Percentiles rank a stretch among this genome's conserved stretches.
phyloP scores from a whole-genome alignment of 1,140 invertebrate genomes.

The Apocrypta bakeri region DNA sequence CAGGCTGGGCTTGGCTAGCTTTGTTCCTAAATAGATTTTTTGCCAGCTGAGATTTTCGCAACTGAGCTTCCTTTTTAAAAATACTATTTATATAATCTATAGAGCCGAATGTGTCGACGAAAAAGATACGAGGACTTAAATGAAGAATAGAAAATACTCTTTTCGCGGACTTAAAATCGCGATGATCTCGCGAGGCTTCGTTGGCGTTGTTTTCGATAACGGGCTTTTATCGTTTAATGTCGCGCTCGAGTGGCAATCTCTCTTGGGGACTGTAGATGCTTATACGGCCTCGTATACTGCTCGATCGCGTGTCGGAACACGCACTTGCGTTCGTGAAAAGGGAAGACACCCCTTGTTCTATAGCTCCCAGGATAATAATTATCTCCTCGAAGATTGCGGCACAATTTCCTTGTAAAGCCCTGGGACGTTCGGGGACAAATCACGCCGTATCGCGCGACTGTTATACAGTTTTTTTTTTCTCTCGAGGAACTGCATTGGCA shows the following conservation, averaged over 20 bases:
- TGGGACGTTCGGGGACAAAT: slow-evolving; percentile 16
- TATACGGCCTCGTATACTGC: not conserved
- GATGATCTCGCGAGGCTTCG: no score
- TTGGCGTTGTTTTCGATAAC: slow-evolving; percentile 17
- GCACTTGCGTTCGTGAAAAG: no score
- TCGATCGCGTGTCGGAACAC: no score
- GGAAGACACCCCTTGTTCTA: not conserved
- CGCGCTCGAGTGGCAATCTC: not conserved
- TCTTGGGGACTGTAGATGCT: not conserved
- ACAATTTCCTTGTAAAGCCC: not conserved
- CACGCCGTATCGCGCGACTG: not conserved
- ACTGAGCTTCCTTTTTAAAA: not conserved
- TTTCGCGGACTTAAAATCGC: no score
- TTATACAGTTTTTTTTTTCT: not conserved
- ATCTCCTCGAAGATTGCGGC: not conserved
- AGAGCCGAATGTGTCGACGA: no score
- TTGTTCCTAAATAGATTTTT: slow-evolving; percentile 3
- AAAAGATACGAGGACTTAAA: no score
- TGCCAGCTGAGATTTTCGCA: not conserved
- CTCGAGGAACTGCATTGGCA: no score
- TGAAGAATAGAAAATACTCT: no score
- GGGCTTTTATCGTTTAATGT: slow-evolving; percentile 15
- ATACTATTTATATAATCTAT: no score
- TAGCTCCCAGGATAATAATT: not conserved
- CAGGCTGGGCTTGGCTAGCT: not conserved